Base-by-base conservation (phyloP, 1,140 invertebrate genomes). In the Apis cerana region DNA sequence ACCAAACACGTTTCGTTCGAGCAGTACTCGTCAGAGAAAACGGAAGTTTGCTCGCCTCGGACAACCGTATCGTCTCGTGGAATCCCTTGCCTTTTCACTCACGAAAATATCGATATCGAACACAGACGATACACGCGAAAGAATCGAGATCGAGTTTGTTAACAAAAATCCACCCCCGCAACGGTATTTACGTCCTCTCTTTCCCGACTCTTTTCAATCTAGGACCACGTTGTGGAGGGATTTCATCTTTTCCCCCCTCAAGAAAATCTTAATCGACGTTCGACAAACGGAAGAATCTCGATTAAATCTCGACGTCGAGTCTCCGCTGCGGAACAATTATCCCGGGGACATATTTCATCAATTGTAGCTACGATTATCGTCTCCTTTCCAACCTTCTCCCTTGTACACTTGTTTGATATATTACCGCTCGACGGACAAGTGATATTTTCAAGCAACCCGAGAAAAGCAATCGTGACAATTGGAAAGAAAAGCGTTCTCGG, bases 281-380 rank as follows among this genome's bases (percentile, higher is more conserved):
- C 52, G 48, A 77, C n/a, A 74, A 80, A 74, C 15, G 56, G 33
- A 13, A 67, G 33, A 75, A 50, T 58, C 67, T 62, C 71, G 43
- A 82, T 87, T 64, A 75, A 85, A 50, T n/a, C 71, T 58, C 21
- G 68, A 59, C 56, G 59, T 43, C 21, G 19, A 23, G 3, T 33
- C 33, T 33, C 33, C 33, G 33, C 33, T 4, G 33, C 33, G 33
- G 33, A 17, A 67, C 21, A 56, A 59, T 54, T 76, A 58, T 75
- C 54, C 33, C 5, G 48, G 1, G 54, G 33, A 33, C 17, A 21
- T 80, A 75, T 58, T 21, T 21, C n/a, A 43, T 54, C 43, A 54
- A 33, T 33, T 4, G 33, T 33, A 43, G 33, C 70, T 56, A 75
- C 79, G 80, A 82, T 88, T 80, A 80, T 62, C 33, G 19, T 33